A percentile compares a stretch with the other conserved stretches of the same genome.
Conservation (phyloP, 2,113 vertebrate species). For the Synodontis membranacea region DNA sequence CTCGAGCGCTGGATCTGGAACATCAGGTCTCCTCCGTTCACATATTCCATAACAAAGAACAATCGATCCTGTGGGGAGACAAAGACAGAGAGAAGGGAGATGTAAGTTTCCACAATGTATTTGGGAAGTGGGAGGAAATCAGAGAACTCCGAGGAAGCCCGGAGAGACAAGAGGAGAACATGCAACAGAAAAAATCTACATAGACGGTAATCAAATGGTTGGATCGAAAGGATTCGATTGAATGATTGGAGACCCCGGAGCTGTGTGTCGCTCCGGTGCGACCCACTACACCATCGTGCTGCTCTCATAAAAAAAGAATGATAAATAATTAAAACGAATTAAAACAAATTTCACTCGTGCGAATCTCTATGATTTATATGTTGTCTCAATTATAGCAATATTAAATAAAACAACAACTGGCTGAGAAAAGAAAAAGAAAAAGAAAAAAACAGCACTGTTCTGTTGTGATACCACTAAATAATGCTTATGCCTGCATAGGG, state of each 20-base stretch:
- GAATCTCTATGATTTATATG: neutral
- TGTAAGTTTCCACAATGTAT: neutral
- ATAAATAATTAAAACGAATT: neutral
- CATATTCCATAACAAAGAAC: slow-evolving; percentile 99
- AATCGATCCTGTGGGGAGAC: slow-evolving; percentile 85
- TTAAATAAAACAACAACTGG: neutral
- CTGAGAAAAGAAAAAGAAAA: neutral
- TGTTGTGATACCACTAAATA: neutral
- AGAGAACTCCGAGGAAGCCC: neutral
- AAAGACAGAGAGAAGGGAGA: neutral
- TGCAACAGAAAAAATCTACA: neutral
- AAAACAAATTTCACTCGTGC: neutral
- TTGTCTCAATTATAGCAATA: neutral
- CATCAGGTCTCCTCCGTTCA: slow-evolving; percentile 98
- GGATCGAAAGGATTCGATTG: neutral
- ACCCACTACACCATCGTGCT: neutral
- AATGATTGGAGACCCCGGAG: neutral
- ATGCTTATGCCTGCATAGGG: neutral
- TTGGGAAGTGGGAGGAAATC: neutral
- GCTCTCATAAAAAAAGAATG: neutral
- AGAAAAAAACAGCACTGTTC: neutral
- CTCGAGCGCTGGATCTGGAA: slow-evolving; percentile 98
- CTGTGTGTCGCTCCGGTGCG: neutral
- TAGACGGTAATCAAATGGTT: neutral
- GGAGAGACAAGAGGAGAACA: neutral